Base-by-base conservation (phyloP, 2,888 invertebrate genomes). In the Mythimna vitellina region DNA sequence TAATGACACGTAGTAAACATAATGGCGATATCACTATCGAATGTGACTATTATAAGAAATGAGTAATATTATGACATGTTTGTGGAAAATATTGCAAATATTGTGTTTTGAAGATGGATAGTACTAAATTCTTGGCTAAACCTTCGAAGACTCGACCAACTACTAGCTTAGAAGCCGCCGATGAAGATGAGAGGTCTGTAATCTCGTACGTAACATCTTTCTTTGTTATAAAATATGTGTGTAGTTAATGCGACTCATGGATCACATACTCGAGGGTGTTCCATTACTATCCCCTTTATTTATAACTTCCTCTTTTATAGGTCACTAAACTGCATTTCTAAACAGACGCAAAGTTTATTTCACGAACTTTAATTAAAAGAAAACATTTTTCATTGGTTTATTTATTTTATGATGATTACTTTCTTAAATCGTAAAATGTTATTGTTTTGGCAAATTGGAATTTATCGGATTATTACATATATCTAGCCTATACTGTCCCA, bases 101-200 rank as follows among this genome's bases (percentile, higher is more conserved):
- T 78, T 84, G 83, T 89, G 86, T 87, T 87, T 88, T 89, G 88
- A 94, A 92, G 83, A 94, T 94, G 93, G 93, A 95, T 82, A 88
- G 82, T 71, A 74, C 38, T 1, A 94, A 91, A 89, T 76, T 76
- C 60, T 89, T 90, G 84, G 56, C 73, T 46, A 92, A 83, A 73
- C 53, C 60, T 8, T 53, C 81, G n/a, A 82, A 82, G 54, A 82
- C 89, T 89, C 81, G 87, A 70, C 87, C 94, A 22, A 86, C 89
- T 64, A 92, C 93, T 7, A 95, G 94, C 86, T 91, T 90, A 85
- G 93, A 93, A 76, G 80, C 83, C 14, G 51, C 71, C 62, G 82
- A 80, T 8, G 95, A 95, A 70, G 95, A 95, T 72, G 95, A 95
- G 76, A 91, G 93, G 95, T 95, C 90, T 69, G 89, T 81, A 81